phyloP scores from a whole-genome alignment of 2,888 invertebrate species.

The Nysson spinosus region DNA sequence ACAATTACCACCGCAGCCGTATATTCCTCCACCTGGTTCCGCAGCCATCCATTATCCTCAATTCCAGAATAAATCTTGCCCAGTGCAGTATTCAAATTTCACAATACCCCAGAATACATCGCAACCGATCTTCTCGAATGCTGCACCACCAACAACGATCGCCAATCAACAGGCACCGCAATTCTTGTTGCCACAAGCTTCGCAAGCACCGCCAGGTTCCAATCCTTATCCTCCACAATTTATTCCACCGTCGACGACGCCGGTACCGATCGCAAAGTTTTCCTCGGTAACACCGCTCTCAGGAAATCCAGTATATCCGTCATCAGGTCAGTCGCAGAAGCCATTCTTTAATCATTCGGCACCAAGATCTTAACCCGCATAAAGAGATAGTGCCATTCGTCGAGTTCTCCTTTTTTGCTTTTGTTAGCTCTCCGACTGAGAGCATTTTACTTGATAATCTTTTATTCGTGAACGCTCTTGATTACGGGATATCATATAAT shows the following conservation, averaged over 20 bases:
- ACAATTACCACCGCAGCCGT: constrained; percentile 73
- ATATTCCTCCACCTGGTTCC: constrained; percentile 74
- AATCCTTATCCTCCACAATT: constrained; percentile 75
- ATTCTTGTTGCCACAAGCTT: constrained; percentile 52
- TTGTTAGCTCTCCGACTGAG: too few species aligned
- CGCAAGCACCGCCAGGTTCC: constrained; percentile 74
- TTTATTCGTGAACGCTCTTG: too few species aligned
- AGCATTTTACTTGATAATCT: too few species aligned
- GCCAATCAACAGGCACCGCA: constrained; percentile 34
- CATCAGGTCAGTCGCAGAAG: constrained; percentile 56
- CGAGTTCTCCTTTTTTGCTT: too few species aligned
- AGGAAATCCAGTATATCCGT: constrained; percentile 44
- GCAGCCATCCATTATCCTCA: constrained; percentile 70
- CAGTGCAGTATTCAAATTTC: constrained; percentile 66
- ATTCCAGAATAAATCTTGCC: constrained; percentile 64
- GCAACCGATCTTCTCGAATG: constrained; percentile 35
- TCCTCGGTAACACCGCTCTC: constrained; percentile 56
- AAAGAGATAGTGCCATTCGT: constrained; percentile 58
- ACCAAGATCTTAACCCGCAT: constrained; percentile 69
- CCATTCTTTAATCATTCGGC: constrained; percentile 67
- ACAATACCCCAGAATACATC: constrained; percentile 50
- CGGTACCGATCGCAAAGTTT: constrained; percentile 57
- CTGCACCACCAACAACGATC: constrained; percentile 17
- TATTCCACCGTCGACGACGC: constrained; percentile 59
- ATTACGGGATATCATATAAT: too few species aligned